Evolutionary conservation across 2,113 vertebrate genomes (phyloP), one percentile per base, ranked within the genome.

Genomic region (Boleophthalmus pectinirostris): DNA sequence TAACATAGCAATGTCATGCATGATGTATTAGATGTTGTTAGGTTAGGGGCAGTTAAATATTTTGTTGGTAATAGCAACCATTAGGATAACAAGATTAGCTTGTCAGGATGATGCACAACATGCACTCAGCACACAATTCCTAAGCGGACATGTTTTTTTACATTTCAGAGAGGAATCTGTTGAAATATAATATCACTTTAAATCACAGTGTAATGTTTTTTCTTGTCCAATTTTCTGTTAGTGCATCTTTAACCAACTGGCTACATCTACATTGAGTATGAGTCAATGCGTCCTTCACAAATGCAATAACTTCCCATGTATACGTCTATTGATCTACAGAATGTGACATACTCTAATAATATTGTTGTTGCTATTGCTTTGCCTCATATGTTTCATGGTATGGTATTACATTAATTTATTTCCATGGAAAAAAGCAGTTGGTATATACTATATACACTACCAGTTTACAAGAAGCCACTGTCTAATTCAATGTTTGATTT

Each of bases 11-110:
- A 21, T 66, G 38, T 47, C 38, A 66, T 23, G 45, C n/a, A 66
- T 47, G 61, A 64, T 12, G 61, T 33, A 61, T 61, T 33, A 9
- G 24, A 61, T 33, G 25, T 61, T 61, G 25, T 61, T 18, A 18
- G 6, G 49, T 66, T 73, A 38, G 0, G 45, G 35, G 66, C 24
- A 58, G 45, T 47, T 25, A 5, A 78, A 21, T 9, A 20, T 72
- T 64, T 20, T 43, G 53, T 61, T 77, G 70, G 67, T 51, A 46
- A 35, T 65, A 24, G 61, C 81, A 75, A 57, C 70, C 35, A 12
- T 24, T 51, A 56, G 12, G 2, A 57, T 24, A 33, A 61, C 33
- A n/a, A 60, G 20, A 24, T 68, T 29, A 63, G 12, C 24, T 12
- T 64, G 61, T 64, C 61, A 64, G 33, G 61, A 64, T 64, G 61